These are phyloP conservation scores for Phortica variegata DNA, from an alignment of 1,140 invertebrate genomes.

Conservation along the genomic window DNA sequence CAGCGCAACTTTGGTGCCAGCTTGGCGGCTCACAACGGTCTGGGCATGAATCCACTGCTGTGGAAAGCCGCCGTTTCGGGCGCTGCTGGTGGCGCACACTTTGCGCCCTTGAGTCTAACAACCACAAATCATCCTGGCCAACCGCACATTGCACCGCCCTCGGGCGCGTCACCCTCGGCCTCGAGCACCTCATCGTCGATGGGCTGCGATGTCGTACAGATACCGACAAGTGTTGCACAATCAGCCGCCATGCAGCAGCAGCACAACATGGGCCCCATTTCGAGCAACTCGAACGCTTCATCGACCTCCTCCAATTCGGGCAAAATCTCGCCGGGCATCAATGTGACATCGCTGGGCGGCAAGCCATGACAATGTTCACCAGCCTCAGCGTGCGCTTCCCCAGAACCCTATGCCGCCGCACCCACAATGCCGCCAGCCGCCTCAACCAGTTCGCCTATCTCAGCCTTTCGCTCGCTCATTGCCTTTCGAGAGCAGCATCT, in stretches of 20 bases:
- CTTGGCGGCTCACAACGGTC: conserved; percentile 48
- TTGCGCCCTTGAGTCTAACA: conserved; percentile 51
- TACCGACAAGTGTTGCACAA: conserved; percentile 33
- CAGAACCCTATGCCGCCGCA: conserved; percentile 25
- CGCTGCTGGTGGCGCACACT: conserved; percentile 40
- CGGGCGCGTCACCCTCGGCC: conserved; percentile 62
- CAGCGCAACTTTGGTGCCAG: conserved; percentile 48
- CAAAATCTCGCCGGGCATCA: conserved; percentile 50
- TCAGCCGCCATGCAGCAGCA: conserved; percentile 39
- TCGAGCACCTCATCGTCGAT: conserved; percentile 62
- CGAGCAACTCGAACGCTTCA: conserved; percentile 49
- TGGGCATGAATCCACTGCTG: conserved; percentile 49
- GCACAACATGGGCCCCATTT: conserved; percentile 52
- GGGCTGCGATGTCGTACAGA: conserved; percentile 56
- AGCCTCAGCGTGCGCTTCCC: too few relatives aligned
- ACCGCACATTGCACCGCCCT: conserved; percentile 47
- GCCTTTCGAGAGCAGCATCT: conserved; percentile 50
- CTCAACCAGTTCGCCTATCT: conserved; percentile 40
- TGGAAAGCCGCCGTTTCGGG: conserved; percentile 55
- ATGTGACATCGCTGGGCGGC: conserved; percentile 44
- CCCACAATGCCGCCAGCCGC: conserved; percentile 15
- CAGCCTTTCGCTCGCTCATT: conserved; percentile 50
- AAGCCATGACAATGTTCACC: conserved; percentile 45
- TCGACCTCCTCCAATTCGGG: conserved; percentile 49
- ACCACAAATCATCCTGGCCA: conserved; percentile 29